Percentiles rank a stretch among this genome's conserved stretches.
Conservation (phyloP, 2,113 vertebrate genomes). For the Catharus minimus region DNA sequence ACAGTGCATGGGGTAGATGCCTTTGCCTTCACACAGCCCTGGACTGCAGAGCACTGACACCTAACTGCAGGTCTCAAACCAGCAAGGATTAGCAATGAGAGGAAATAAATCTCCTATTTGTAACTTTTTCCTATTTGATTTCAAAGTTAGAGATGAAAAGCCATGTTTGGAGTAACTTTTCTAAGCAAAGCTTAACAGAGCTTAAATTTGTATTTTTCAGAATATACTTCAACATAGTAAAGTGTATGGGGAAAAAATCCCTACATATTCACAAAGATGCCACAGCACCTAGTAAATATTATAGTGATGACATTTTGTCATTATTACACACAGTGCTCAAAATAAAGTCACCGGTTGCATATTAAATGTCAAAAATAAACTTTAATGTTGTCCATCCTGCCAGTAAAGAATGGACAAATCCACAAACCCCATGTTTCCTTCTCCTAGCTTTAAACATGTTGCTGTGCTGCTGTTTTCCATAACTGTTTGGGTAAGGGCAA, state of each 20-base stretch:
- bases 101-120: background rate
- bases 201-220: background rate
- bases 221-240: background rate
- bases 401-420: background rate
- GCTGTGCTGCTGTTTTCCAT: background rate
- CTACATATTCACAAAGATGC: background rate
- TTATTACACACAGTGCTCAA: background rate
- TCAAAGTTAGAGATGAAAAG: background rate
- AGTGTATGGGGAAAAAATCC: fast-evolving
- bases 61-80: background rate
- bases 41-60: background rate
- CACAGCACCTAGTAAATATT: background rate
- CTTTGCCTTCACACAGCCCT: background rate
- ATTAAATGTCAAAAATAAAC: background rate
- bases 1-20: background rate
- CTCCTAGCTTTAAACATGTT: background rate
- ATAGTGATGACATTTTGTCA: background rate
- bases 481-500: background rate
- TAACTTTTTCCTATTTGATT: background rate
- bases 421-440: background rate
- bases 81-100: background rate
- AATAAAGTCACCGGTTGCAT: background rate
- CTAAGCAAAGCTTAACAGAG: background rate
- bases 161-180: background rate
- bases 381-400: background rate